Conservation (phyloP, 2,888 invertebrate species). For the Folsomia candida region DNA sequence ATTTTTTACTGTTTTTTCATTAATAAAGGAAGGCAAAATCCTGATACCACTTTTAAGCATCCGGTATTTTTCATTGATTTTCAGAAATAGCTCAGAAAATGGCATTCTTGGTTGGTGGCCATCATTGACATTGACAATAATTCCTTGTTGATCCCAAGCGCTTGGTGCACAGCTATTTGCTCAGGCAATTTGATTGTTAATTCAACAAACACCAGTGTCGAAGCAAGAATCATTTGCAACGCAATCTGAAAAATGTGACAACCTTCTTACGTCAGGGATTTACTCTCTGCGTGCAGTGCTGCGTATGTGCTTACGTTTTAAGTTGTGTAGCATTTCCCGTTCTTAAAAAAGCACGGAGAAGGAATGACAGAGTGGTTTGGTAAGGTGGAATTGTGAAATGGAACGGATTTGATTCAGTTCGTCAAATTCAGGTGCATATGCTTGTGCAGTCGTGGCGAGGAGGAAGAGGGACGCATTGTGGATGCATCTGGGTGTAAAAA, state of each 20-base stretch:
- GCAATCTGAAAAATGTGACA: slow-evolving; percentile 11
- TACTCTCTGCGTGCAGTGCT: neutral
- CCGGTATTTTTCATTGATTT: neutral
- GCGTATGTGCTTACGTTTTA: neutral
- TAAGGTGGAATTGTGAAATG: slow-evolving; percentile 14
- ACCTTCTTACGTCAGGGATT: slow-evolving; percentile 10
- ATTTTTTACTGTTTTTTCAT: neutral
- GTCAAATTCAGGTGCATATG: neutral
- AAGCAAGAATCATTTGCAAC: neutral
- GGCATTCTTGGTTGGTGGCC: neutral
- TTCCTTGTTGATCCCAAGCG: neutral
- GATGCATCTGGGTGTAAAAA: slow-evolving; percentile 8
- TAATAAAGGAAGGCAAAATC: neutral
- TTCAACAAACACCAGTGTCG: neutral
- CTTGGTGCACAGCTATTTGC: neutral
- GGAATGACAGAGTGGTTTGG: slow-evolving; percentile 19
- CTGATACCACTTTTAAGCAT: no score
- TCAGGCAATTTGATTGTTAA: neutral
- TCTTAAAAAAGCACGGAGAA: neutral
- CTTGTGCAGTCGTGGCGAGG: no score
- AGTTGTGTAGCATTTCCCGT: neutral
- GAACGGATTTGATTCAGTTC: slow-evolving; percentile 2
- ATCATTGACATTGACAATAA: neutral
- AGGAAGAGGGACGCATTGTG: neutral
- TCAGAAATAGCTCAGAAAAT: neutral